These are phyloP conservation scores for Spea bombifrons DNA, from an alignment of 2,113 vertebrate genomes.

Conservation along the genomic window DNA sequence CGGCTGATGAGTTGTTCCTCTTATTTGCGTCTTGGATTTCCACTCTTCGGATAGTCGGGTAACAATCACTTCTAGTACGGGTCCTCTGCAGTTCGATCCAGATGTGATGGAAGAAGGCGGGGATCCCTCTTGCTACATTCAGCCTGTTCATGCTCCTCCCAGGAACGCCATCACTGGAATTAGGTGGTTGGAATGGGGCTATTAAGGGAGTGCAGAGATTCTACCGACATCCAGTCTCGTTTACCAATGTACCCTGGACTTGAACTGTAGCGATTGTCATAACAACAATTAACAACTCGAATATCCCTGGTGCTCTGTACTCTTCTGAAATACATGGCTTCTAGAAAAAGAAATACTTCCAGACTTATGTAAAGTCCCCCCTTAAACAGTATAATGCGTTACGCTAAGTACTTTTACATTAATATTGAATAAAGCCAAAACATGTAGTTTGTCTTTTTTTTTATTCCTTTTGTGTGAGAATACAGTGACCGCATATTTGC, in stretches of 20 bases:
- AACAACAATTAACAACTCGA: not conserved
- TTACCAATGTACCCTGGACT: not conserved
- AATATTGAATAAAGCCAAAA: no score
- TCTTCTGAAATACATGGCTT: not conserved
- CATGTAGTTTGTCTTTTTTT: no score
- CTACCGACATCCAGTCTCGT: conserved; percentile 5
- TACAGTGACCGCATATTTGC: no score
- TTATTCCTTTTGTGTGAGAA: no score
- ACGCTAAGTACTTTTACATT: no score
- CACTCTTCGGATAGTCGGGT: conserved; percentile 8
- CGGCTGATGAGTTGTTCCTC: not conserved
- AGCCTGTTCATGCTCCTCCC: conserved; percentile 34
- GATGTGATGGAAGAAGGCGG: conserved; percentile 43
- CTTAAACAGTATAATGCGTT: no score
- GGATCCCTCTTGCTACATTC: conserved; percentile 23
- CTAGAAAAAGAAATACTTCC: not conserved
- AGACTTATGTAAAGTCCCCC: not conserved
- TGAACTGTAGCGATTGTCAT: not conserved
- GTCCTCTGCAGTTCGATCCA: conserved; percentile 34
- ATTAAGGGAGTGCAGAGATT: not conserved
- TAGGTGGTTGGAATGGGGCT: conserved; percentile 20
- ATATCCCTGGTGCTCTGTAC: not conserved
- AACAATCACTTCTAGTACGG: conserved; percentile 16
- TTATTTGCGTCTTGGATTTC: not conserved
- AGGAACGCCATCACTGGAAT: conserved; percentile 45